Conservation (phyloP, 92 coral and sea anemone species). For the Epizoanthus scotinus region DNA sequence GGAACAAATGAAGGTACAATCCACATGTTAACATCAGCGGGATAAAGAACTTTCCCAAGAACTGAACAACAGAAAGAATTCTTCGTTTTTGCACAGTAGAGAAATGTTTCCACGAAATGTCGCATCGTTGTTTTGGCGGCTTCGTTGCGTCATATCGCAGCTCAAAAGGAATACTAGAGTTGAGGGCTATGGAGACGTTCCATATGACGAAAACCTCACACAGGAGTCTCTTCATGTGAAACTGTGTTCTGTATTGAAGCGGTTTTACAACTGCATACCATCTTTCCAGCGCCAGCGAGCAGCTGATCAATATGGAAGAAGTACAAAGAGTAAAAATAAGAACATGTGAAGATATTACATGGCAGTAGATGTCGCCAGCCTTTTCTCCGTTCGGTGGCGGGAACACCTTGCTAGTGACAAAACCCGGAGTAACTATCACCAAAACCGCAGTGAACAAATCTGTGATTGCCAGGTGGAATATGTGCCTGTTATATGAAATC, state of each 20-base stretch:
- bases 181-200: constrained; percentile 35
- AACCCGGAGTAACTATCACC: constrained; percentile 59
- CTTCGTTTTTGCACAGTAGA: constrained; percentile 2
- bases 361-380: constrained; percentile 54
- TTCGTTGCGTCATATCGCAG: constrained; percentile 35
- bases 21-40: constrained; percentile 54
- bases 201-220: constrained; percentile 48
- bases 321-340: constrained; percentile 51
- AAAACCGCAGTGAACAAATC: constrained; percentile 55
- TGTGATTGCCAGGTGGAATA: constrained; percentile 57
- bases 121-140: constrained; percentile 42
- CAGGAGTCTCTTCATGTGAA: constrained; percentile 51
- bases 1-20: constrained; percentile 43
- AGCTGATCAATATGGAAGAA: constrained; percentile 54
- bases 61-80: constrained; percentile 47
- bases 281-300: constrained; percentile 60
- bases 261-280: constrained; percentile 72
- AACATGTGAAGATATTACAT: constrained; percentile 58
- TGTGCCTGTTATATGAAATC: constrained; percentile 56
- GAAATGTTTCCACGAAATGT: constrained; percentile 39
- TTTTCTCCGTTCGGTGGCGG: constrained; percentile 37
- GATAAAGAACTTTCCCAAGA: constrained; percentile 50
- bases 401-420: constrained; percentile 42
- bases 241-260: constrained; percentile 53
- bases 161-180: constrained; percentile 49